These are phyloP conservation scores for Rhopalosiphum padi DNA, from an alignment of 1,140 invertebrate species.

Conservation along the genomic window DNA sequence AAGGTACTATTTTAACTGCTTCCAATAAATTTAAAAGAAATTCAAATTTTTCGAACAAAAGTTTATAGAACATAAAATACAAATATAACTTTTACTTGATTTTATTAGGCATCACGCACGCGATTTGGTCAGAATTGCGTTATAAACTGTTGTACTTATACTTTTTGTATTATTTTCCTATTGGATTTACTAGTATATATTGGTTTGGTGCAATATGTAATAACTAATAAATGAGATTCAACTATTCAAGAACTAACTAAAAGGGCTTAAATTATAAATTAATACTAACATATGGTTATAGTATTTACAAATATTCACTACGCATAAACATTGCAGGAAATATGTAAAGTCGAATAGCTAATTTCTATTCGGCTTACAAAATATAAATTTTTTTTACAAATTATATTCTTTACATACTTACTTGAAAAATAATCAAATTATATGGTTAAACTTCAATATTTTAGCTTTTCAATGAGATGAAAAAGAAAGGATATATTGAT, in stretches of 20 bases:
- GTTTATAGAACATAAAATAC: neutral
- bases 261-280: too few relatives aligned
- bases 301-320: too few relatives aligned
- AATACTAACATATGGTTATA: too few relatives aligned
- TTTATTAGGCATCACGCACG: neutral
- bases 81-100: neutral
- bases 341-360: neutral
- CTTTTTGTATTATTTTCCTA: neutral
- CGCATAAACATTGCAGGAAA: too few relatives aligned
- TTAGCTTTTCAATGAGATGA: neutral
- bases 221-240: too few relatives aligned
- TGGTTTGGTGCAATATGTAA: neutral
- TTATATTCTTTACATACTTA: neutral
- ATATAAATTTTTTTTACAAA: neutral
- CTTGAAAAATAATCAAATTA: neutral
- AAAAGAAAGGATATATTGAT: neutral
- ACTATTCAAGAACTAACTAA: too few relatives aligned
- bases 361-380: neutral
- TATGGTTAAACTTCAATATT: neutral
- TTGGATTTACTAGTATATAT: neutral
- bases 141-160: neutral
- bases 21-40: neutral
- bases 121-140: neutral
- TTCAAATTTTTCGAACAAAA: neutral
- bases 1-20: constrained; percentile 4